Percentiles rank a stretch among this genome's conserved stretches.
Conservation (phyloP, 2,888 invertebrate genomes). For the Agonopterix arenella region DNA sequence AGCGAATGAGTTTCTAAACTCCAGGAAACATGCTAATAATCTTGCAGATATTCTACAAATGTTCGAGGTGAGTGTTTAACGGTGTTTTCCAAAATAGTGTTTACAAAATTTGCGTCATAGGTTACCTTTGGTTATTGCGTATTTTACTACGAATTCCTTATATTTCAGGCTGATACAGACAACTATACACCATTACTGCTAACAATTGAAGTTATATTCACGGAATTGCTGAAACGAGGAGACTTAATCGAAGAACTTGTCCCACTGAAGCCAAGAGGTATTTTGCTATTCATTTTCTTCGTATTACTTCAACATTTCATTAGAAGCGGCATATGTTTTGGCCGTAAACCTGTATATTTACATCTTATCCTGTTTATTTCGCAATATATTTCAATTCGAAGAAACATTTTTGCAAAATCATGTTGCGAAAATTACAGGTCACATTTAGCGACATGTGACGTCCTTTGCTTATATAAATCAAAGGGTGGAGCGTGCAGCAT, state of each 20-base stretch:
- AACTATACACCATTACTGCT: conserved; percentile 78
- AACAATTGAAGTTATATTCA: conserved; percentile 84
- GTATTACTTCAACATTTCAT: no score
- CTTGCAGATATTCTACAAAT: conserved; percentile 81
- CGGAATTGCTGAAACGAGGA: conserved; percentile 80
- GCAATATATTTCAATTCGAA: neutral
- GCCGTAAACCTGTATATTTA: no score
- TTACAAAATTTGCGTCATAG: conserved; percentile 34
- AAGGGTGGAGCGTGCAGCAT: conserved; percentile 6
- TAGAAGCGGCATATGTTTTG: no score
- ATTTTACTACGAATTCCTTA: conserved; percentile 12
- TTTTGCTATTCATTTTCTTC: conserved; percentile 14
- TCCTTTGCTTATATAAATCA: conserved; percentile 34
- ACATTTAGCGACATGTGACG: conserved; percentile 42
- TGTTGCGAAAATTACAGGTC: conserved; percentile 9
- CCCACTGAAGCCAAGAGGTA: conserved; percentile 76
- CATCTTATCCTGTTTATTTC: no score
- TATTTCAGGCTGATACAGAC: conserved; percentile 61
- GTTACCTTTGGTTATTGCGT: conserved; percentile 11
- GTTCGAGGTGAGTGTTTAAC: conserved; percentile 75
- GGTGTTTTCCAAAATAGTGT: conserved; percentile 8
- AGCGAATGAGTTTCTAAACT: conserved; percentile 83
- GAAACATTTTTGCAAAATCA: neutral
- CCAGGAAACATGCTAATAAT: conserved; percentile 79
- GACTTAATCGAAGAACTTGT: conserved; percentile 79